Evolutionary conservation across 2,888 invertebrate genomes (phyloP).

Genomic region (Drosophila borborema): DNA sequence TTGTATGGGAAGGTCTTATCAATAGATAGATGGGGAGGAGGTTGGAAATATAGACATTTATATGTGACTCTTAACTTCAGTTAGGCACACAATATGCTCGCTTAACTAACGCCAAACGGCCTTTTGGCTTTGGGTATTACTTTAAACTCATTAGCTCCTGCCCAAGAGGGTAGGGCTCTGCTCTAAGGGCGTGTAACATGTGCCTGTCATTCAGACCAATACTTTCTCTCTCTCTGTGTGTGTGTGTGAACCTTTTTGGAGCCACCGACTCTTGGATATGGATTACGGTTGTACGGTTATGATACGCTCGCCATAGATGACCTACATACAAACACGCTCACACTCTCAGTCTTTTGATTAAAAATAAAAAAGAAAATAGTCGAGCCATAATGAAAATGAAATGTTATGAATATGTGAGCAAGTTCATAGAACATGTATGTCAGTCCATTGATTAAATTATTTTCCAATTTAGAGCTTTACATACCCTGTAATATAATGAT

Average conservation of each 20-base stretch:
- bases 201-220: conserved; percentile 31
- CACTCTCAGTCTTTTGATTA: conserved; percentile 62
- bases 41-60: neutral
- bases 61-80: neutral
- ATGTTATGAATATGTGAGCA: conserved; percentile 39
- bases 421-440: conserved; percentile 25
- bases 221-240: neutral
- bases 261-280: conserved; percentile 45
- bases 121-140: conserved; percentile 2
- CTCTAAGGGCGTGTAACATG: conserved; percentile 33
- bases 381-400: conserved; percentile 34
- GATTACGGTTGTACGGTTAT: conserved; percentile 54
- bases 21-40: neutral
- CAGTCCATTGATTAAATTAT: conserved; percentile 65
- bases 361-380: conserved; percentile 49
- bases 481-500: conserved; percentile 20
- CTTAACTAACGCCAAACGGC: neutral
- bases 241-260: conserved; percentile 55
- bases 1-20: neutral
- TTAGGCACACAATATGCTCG: conserved; percentile 3
- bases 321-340: conserved; percentile 49
- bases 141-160: conserved; percentile 3
- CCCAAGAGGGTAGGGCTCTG: conserved; percentile 20
- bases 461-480: conserved; percentile 54
- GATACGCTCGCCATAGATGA: conserved; percentile 69